A percentile compares a stretch with the other conserved stretches of the same genome.
phyloP scores from a whole-genome alignment of 2,888 invertebrate species.

The Hyposoter didymator region DNA sequence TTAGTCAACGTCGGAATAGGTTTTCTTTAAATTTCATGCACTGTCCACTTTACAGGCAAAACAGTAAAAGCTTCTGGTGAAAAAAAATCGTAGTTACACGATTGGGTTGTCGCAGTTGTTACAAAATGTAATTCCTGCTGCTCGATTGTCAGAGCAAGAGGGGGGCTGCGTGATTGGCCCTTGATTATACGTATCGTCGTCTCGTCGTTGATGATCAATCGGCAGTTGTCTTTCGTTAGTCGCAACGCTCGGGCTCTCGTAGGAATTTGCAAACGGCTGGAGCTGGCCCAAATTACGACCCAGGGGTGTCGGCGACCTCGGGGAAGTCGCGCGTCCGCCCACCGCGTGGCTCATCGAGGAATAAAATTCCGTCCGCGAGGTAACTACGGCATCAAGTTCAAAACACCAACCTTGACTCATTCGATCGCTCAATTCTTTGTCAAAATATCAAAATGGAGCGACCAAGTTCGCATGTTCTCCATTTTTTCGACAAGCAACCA shows the following conservation, averaged over 20 bases:
- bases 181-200: conserved; percentile 86
- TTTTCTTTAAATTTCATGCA: conserved; percentile 38
- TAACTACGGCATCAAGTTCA: conserved; percentile 77
- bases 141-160: conserved; percentile 84
- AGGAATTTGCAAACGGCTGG: conserved; percentile 76
- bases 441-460: neutral
- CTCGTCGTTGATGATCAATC: conserved; percentile 80
- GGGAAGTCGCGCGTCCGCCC: conserved; percentile 87
- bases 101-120: conserved; percentile 94
- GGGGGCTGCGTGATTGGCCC: conserved; percentile 85
- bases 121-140: conserved; percentile 88
- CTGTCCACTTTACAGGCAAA: conserved; percentile 10
- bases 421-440: conserved; percentile 37
- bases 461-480: neutral
- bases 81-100: conserved; percentile 89
- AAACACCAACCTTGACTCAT: conserved; percentile 66
- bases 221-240: conserved; percentile 71
- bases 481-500: neutral
- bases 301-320: conserved; percentile 86
- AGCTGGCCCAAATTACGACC: conserved; percentile 83
- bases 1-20: neutral
- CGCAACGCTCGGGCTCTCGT: conserved; percentile 69
- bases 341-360: conserved; percentile 92
- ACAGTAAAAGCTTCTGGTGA: neutral
- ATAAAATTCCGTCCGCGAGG: conserved; percentile 87